Base-by-base conservation (phyloP, 2,113 vertebrate genomes). In the Phyllopteryx taeniolatus region DNA sequence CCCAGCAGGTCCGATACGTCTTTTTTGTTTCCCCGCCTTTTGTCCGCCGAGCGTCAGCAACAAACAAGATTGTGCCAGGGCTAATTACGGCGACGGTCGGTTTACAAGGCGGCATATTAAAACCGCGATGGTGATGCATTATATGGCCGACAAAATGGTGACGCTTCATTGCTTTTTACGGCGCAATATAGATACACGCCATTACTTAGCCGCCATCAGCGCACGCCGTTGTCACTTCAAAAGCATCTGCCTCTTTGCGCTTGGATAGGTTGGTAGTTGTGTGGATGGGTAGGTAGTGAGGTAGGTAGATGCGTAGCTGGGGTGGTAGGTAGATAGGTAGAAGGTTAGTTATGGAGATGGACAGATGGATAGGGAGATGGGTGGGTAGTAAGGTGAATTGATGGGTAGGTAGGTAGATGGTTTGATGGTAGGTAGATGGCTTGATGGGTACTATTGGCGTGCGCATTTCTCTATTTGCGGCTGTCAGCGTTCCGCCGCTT, bases 61-160 rank as follows among this genome's bases (percentile, higher is more conserved):
- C 60, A 79, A 67, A 79, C 60, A 72, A 53, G 76, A 82, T 70
- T 90, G 83, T 77, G 69, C 17, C 44, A 78, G 79, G 82, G 43
- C 54, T 83, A 84, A 85, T 89, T 88, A 89, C 73, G 78, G 80
- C 73, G 77, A 42, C n/a, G 53, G 80, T 78, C 69, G 43, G 78
- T 71, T 74, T 72, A 69, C 79, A 75, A 72, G 78, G 15, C 76
- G 76, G 81, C 74, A 86, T 84, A 84, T 82, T 82, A 86, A 85
- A 82, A 59, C 20, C 73, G 67, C 75, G 77, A 85, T 77, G 73
- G 76, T 35, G 67, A 69, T 60, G 78, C 62, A 75, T 82, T 84
- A 77, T 5, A 33, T 64, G 72, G 53, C 68, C 71, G 78, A 73
- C 17, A 49, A 14, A 59, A 17, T 10, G 1, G 33, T 10, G 74